Base-by-base conservation (phyloP, 2,113 vertebrate genomes). In the Martes martes region DNA sequence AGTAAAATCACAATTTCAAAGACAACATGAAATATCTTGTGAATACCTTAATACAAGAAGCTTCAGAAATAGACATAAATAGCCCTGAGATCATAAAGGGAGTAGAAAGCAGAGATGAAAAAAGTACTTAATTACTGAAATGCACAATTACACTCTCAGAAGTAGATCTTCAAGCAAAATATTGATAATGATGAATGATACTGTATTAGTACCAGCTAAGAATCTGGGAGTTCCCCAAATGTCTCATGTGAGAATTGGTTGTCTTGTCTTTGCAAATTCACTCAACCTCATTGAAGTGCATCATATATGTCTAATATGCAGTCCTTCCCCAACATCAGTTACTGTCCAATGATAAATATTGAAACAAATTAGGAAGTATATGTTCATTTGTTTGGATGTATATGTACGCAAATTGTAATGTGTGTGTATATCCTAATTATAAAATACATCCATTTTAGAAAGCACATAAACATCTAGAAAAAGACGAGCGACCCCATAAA, bases 1-100 rank as follows among this genome's bases (percentile, higher is more conserved):
- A 91, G 42, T 55, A 96, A 94, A 96, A 86, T 94, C 16, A 92
- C 96, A 95, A 61, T 96, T 94, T 95, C 86, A 92, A 76, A 95
- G 36, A n/a, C n/a, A 74, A 84, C 87, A 33, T 92, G 96, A 96
- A 97, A 47, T 91, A 93, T 36, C 24, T 79, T 84, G 10, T 91
- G 47, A 94, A 89, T 74, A 74, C 16, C 52, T 96, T 84, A 33
- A 93, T 88, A 87, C 7, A 81, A 23, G 45, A 88, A 11, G 14
- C 16, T 90, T 94, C 73, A 95, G 52, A 95, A 95, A 39, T 71
- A 97, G 42, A 85, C 3, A 65, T 89, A 90, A 74, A 74, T 71
- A 94, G 79, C 31, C 47, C 52, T 73, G 63, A 79, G 8, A 73
- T 91, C 24, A 67, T 86, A 86, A 96, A 86, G 13, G 24, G 81